phyloP scores from a whole-genome alignment of 2,888 invertebrate genomes.

The Napeogenes inachia region DNA sequence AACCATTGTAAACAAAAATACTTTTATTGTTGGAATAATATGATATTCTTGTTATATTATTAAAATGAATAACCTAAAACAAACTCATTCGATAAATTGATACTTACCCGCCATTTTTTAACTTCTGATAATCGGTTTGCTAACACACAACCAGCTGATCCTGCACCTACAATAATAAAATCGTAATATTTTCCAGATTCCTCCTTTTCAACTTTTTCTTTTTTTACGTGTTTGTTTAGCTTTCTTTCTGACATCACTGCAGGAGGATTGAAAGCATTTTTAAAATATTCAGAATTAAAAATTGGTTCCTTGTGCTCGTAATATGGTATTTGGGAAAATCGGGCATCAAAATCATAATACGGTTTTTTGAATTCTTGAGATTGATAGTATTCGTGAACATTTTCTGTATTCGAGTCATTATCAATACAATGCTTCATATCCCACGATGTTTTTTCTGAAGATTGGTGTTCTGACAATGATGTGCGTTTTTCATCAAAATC shows the following conservation, averaged over 20 bases:
- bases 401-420: neutral
- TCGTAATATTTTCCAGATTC: slow-evolving; percentile 52
- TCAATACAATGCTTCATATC: too few relatives aligned
- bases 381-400: neutral
- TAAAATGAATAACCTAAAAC: too few relatives aligned
- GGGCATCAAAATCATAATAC: neutral
- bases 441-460: neutral
- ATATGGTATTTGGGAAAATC: neutral
- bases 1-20: too few relatives aligned
- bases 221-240: too few relatives aligned
- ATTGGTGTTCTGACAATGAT: neutral
- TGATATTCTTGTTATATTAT: too few relatives aligned
- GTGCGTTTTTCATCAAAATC: too few relatives aligned
- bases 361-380: neutral
- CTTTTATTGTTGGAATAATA: too few relatives aligned
- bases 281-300: neutral
- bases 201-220: neutral
- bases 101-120: slow-evolving; percentile 45
- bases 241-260: neutral
- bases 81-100: neutral
- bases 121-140: slow-evolving; percentile 81
- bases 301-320: neutral
- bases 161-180: slow-evolving; percentile 81
- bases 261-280: neutral
- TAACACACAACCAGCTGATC: slow-evolving; percentile 82